Evolutionary conservation across 2,888 invertebrate species (phyloP), one percentile per base, ranked within the genome.

Genomic region (Patella depressa): DNA sequence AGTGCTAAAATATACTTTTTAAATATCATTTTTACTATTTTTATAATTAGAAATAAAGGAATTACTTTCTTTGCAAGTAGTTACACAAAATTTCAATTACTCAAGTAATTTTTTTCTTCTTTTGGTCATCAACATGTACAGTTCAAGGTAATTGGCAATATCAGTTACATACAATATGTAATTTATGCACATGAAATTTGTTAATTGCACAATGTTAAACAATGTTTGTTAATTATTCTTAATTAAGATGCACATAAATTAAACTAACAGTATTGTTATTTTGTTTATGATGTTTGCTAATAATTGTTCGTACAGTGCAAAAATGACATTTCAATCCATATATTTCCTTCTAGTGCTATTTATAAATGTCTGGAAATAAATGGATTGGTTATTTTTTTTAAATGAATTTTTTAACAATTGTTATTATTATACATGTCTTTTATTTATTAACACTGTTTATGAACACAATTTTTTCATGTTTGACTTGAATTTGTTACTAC

Each of bases 391-490:
- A 65, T 24, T 9, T 65, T 65, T 65, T 65, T 19, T 65, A 65
- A 24, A 65, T 65, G 4, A 19, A 65, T 24, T 65, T 12, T 65
- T 19, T 65, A 24, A 24, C 65, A 65, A 65, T 65, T 65, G 65
- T 65, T 45, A 34, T 34, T 34, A 45, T 45, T 45, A 45, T 45
- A 45, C 45, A 45, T 45, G 45, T 45, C 45, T 45, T 45, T 45
- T 45, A 45, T 45, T 45, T 65, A 65, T 65, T 65, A 65, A 65
- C 65, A 65, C 65, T 65, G 65, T 65, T 65, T 24, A 24, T 65
- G 65, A 65, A 65, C 65, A 65, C 65, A 65, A 24, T 65, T 65
- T 65, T 65, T 65, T 65, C 45, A 45, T 45, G 45, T 45, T 45
- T 45, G 9, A 45, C 45, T 45, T 45, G 45, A 45, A 45, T 45